These are phyloP conservation scores for Lutraria rhynchaena DNA, from an alignment of 1,140 invertebrate species.

Conservation along the genomic window DNA sequence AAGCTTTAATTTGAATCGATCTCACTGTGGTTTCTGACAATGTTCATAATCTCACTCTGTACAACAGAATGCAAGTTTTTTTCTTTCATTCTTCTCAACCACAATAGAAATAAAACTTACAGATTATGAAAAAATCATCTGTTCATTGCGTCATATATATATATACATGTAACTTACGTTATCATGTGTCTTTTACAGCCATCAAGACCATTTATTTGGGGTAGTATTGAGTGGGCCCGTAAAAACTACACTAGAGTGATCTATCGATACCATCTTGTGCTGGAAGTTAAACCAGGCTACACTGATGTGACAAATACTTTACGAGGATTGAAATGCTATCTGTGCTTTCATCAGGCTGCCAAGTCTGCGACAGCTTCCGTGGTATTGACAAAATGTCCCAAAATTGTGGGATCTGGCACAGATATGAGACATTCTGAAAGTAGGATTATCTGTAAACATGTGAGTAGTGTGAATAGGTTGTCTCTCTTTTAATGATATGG, in stretches of 20 bases:
- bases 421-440: slow-evolving; percentile 71
- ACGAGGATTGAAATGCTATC: slow-evolving; percentile 85
- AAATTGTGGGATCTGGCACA: background rate
- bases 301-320: slow-evolving; percentile 84
- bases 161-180: too few relatives aligned
- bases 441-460: slow-evolving; percentile 79
- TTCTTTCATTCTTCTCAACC: too few relatives aligned
- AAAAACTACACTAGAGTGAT: slow-evolving; percentile 87
- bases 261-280: slow-evolving; percentile 87
- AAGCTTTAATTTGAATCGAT: too few relatives aligned
- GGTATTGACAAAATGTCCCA: slow-evolving; percentile 67
- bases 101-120: too few relatives aligned
- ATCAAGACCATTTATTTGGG: slow-evolving; percentile 87
- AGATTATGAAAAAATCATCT: too few relatives aligned
- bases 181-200: slow-evolving; percentile 84
- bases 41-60: too few relatives aligned
- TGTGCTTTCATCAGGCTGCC: slow-evolving; percentile 76
- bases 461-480: slow-evolving; percentile 62
- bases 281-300: slow-evolving; percentile 85
- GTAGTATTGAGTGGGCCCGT: slow-evolving; percentile 86
- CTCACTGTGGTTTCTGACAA: too few relatives aligned
- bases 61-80: too few relatives aligned
- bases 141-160: too few relatives aligned
- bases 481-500: too few relatives aligned
- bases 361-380: slow-evolving; percentile 77